Base-by-base conservation (phyloP, 2,797 vertebrate species). In the Takifugu ocellatus region DNA sequence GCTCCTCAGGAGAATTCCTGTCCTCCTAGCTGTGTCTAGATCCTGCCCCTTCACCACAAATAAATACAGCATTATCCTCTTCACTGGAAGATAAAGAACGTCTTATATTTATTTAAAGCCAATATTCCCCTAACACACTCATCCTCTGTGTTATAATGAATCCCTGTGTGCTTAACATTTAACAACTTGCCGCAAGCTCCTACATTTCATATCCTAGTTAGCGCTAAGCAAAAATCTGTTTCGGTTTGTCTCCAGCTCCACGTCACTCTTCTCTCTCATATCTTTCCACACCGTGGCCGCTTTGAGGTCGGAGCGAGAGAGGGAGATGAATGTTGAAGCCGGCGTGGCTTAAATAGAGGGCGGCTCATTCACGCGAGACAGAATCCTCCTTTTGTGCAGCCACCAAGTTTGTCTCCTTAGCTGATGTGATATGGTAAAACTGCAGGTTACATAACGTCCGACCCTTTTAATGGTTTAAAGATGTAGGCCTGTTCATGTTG, bases 51-150 rank as follows among this genome's bases (percentile, higher is more conserved):
- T 62, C 27, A 63, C 46, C 54, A 65, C n/a, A 24, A 26, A 70
- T 80, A 84, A 85, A 85, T 74, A 81, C 63, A 75, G 15, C 0
- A 14, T 29, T 72, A 62, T 76, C 56, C 81, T 77, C 50, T 45
- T 1, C n/a, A 24, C 33, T 51, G 65, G 61, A 60, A 11, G 51
- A 75, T 74, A 64, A 70, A 65, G 42, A 55, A 61, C 52, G 49
- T 49, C 59, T 66, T 69, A 39, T 53, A 59, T 66, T 61, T 58
- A 25, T 59, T 60, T 71, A 24, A 48, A 70, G 59, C 67, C 2
- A 71, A 39, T 73, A 62, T 70, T 62, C 27, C 52, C 42, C 33
- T 1, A 46, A 60, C 25, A 78, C 59, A 75, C 49, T 57, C 59
- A 14, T 49, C 63, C 64, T 50, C 26, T 81, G 70, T 79, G 63